A percentile compares a stretch with the other conserved stretches of the same genome.
Evolutionary conservation across 2,888 invertebrate genomes (phyloP).

Genomic region (Hetaerina titia): DNA sequence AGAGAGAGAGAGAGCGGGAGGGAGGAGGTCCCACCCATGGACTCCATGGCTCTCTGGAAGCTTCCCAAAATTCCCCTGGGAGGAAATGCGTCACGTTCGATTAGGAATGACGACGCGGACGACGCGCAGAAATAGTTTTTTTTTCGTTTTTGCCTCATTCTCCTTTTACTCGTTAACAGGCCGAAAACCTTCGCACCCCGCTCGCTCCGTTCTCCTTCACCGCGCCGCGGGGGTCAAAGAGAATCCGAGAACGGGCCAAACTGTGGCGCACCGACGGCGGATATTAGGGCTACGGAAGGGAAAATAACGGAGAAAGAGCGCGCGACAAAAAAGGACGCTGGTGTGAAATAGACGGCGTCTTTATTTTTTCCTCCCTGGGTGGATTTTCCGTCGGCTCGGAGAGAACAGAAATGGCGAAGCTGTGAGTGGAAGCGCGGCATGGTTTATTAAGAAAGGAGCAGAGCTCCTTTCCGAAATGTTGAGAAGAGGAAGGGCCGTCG

Average conservation of each 20-base stretch:
- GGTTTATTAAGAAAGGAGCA: not conserved
- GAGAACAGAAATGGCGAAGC: not conserved
- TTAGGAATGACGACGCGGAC: not conserved
- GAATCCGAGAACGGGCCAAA: too few species aligned
- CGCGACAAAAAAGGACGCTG: not conserved
- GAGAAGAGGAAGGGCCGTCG: not conserved
- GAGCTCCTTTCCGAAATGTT: not conserved
- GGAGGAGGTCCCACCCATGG: not conserved
- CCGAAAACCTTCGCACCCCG: not conserved
- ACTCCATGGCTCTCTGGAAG: not conserved
- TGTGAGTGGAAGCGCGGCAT: not conserved
- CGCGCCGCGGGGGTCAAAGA: too few species aligned
- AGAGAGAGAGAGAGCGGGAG: not conserved
- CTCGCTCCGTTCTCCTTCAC: too few species aligned
- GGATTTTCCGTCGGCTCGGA: not conserved
- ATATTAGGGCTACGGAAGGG: not conserved
- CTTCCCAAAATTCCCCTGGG: not conserved
- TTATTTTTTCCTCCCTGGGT: not conserved
- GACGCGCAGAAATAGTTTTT: not conserved
- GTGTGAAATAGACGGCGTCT: not conserved
- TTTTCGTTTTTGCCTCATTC: not conserved
- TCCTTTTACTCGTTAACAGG: not conserved
- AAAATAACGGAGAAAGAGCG: not conserved
- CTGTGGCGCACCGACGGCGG: not conserved
- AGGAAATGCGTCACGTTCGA: constrained; percentile 20